Evolutionary conservation across 2,888 invertebrate species (phyloP).

Genomic region (Sicus ferrugineus): DNA sequence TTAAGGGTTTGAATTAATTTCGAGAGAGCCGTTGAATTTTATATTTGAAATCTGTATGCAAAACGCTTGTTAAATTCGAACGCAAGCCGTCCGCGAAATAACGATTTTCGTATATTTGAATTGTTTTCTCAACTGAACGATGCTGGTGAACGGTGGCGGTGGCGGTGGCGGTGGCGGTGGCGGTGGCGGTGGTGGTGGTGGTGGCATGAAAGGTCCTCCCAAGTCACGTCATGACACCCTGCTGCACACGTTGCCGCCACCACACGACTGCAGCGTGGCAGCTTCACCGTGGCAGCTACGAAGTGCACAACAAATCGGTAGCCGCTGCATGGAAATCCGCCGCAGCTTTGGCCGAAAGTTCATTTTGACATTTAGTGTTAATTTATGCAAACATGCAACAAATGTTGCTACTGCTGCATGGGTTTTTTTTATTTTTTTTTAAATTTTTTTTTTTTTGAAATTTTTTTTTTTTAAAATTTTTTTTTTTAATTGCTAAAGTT

Average conservation of each 20-base stretch:
- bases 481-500: not conserved
- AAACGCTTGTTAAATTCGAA: too few relatives aligned
- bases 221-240: not conserved
- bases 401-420: not conserved
- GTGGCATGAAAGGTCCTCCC: too few relatives aligned
- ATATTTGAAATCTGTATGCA: too few relatives aligned
- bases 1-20: too few relatives aligned
- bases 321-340: not conserved
- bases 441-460: not conserved
- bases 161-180: too few relatives aligned
- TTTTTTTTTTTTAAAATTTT: not conserved
- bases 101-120: too few relatives aligned
- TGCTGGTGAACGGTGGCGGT: too few relatives aligned
- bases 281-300: not conserved
- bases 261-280: not conserved
- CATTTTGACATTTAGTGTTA: conserved; percentile 38
- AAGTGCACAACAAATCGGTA: not conserved
- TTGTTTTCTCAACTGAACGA: too few relatives aligned
- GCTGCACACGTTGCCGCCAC: not conserved
- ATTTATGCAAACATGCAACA: conserved; percentile 36
- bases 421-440: not conserved
- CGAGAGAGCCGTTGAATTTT: too few relatives aligned
- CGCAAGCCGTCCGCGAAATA: too few relatives aligned
- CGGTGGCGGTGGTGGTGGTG: too few relatives aligned
- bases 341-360: conserved; percentile 23